Base-by-base conservation (phyloP, 2,113 vertebrate species). In the Scortum barcoo region DNA sequence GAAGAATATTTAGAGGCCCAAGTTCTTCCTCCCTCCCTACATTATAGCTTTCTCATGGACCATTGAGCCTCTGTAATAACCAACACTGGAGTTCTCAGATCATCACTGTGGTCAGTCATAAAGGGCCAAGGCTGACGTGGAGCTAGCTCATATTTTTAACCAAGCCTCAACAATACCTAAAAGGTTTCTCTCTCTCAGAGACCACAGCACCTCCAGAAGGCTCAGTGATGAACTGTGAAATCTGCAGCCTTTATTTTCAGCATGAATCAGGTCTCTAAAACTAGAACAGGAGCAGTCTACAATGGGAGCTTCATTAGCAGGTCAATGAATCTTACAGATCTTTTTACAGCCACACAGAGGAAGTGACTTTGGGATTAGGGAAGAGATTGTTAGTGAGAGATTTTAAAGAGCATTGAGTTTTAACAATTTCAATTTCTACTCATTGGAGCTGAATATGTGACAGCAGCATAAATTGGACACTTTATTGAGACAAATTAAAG, bases 31-130 rank as follows among this genome's bases (percentile, higher is more conserved):
- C 67, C 69, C 71, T 82, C 76, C 48, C 54, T 26, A 76, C 73
- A 90, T 88, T 87, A 83, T 51, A 82, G 50, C 30, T 76, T 87
- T 60, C 53, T 78, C 58, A 79, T 78, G 88, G 81, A 60, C 73
- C 80, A 83, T 83, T 87, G 81, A 76, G 68, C 71, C 33, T 67
- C 62, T 61, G 73, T 85, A 86, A 91, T 81, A 88, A 85, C 60
- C 78, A 68, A 65, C 66, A 81, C 42, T 53, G 69, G 81, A 81
- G 84, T 60, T 78, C 68, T 83, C 79, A 63, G 36, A 73, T 79
- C 68, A 65, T 87, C 82, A 81, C 24, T 65, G 79, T 72, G 65
- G 62, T 69, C 74, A 50, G 44, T 36, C 33, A 75, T 56, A 67
- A 74, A 72, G 33, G 63, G 33, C 51, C 48, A 72, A 30, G 75